These are phyloP conservation scores for Drosophila prosaltans DNA, from an alignment of 1,140 invertebrate genomes.

Conservation along the genomic window DNA sequence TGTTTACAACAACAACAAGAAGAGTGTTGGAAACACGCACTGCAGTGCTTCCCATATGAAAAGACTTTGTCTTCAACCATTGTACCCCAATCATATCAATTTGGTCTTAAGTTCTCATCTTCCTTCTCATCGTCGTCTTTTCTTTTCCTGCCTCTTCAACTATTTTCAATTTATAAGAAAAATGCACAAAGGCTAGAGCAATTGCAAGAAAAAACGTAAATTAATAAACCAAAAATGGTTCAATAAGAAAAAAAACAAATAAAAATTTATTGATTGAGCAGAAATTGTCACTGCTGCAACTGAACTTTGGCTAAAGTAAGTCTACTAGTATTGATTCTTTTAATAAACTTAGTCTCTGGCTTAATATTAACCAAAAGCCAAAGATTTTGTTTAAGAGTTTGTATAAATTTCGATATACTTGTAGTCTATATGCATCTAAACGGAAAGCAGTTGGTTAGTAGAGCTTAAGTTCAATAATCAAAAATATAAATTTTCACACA, in stretches of 20 bases:
- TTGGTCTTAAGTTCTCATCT: slow-evolving; percentile 47
- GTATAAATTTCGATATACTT: no score
- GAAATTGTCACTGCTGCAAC: no score
- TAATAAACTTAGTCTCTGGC: no score
- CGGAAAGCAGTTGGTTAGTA: no score
- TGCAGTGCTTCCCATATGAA: slow-evolving; percentile 1
- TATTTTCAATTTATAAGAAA: slow-evolving; percentile 59
- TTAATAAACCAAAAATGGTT: neutral
- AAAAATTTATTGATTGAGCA: neutral
- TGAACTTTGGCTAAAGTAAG: no score
- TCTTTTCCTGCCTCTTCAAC: slow-evolving; percentile 20
- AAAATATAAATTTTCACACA: no score
- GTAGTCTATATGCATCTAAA: no score
- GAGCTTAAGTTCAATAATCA: no score
- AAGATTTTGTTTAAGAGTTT: no score
- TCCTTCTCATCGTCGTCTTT: neutral
- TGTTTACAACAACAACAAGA: slow-evolving; percentile 65
- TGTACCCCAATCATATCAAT: slow-evolving; percentile 70
- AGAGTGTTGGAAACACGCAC: slow-evolving; percentile 36
- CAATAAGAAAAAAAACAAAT: neutral
- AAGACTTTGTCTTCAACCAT: slow-evolving; percentile 13
- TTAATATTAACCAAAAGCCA: no score
- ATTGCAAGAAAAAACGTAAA: neutral
- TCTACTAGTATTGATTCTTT: no score
- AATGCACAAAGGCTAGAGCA: neutral